Conservation (phyloP, 2,797 vertebrate genomes). For the Peromyscus melanophrys region DNA sequence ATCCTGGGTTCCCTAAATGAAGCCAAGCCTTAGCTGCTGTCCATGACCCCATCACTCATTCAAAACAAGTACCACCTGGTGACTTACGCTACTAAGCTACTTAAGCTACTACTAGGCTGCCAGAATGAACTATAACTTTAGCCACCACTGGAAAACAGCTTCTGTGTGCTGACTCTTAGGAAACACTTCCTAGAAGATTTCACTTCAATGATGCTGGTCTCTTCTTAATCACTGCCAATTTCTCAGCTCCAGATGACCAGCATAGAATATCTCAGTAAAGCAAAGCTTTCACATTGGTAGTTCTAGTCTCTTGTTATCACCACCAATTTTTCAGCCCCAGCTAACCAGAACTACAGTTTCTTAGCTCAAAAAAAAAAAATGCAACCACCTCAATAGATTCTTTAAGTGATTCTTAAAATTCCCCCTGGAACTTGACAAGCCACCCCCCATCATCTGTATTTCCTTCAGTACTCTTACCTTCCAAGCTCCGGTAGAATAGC, state of each 20-base stretch:
- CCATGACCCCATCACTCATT: not conserved
- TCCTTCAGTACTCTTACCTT: not conserved
- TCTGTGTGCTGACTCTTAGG: not conserved
- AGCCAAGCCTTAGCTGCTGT: not conserved
- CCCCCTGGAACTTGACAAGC: not conserved
- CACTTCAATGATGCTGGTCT: not conserved
- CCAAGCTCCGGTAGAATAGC: not conserved
- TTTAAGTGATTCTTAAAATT: not conserved
- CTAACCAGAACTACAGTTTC: not conserved
- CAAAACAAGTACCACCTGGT: not conserved
- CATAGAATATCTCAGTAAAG: not conserved
- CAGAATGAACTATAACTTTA: not conserved
- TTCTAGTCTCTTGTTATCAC: not conserved
- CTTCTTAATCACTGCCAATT: not conserved
- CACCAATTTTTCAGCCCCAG: not conserved
- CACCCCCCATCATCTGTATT: not conserved
- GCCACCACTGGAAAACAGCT: not conserved
- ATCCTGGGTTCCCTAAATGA: not conserved
- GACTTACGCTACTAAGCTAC: not conserved
- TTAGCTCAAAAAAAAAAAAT: not conserved
- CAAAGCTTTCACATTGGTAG: not conserved
- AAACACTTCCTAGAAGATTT: not conserved
- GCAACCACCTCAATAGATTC: too few species aligned
- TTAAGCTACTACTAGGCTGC: not conserved
- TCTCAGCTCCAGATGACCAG: not conserved